A percentile compares a stretch with the other conserved stretches of the same genome.
These are phyloP conservation scores for Julus scandinavius DNA, from an alignment of 2,888 invertebrate genomes.

Conservation along the genomic window DNA sequence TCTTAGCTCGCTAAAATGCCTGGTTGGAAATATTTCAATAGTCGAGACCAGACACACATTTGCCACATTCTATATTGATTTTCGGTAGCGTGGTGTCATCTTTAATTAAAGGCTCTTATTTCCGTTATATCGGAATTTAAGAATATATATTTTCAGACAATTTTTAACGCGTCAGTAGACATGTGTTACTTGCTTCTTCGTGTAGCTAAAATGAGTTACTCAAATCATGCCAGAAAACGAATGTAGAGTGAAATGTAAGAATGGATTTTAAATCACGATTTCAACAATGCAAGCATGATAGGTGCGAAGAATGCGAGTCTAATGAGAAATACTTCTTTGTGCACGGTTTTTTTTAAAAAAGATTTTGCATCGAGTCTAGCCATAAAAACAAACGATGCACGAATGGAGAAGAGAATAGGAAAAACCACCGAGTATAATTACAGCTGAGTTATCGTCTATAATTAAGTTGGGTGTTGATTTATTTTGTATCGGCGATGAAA, in stretches of 20 bases:
- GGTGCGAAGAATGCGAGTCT: conserved; percentile 23
- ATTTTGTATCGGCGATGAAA: neutral
- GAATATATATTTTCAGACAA: neutral
- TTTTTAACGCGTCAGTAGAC: neutral
- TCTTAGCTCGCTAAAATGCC: neutral
- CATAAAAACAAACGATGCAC: conserved; percentile 1
- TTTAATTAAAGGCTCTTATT: conserved; percentile 40
- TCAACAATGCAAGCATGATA: neutral
- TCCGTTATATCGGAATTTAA: conserved; percentile 23
- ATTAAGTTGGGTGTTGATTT: conserved; percentile 25
- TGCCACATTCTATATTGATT: conserved; percentile 25
- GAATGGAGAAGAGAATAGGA: neutral
- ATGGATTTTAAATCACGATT: conserved; percentile 25
- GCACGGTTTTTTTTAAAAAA: neutral
- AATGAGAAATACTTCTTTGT: conserved; percentile 13
- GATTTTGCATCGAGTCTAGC: neutral
- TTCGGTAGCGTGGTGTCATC: neutral
- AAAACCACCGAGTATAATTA: conserved; percentile 1
- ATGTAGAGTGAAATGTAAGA: neutral
- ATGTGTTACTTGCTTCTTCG: neutral
- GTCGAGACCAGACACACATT: neutral
- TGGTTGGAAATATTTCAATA: conserved; percentile 17
- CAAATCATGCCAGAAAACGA: conserved; percentile 8
- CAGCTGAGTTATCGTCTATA: conserved; percentile 34
- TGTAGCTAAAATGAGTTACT: conserved; percentile 3